Percentiles rank a stretch among this genome's conserved stretches.
Evolutionary conservation across 2,888 invertebrate species (phyloP).

Genomic region (Plebejus anna): DNA sequence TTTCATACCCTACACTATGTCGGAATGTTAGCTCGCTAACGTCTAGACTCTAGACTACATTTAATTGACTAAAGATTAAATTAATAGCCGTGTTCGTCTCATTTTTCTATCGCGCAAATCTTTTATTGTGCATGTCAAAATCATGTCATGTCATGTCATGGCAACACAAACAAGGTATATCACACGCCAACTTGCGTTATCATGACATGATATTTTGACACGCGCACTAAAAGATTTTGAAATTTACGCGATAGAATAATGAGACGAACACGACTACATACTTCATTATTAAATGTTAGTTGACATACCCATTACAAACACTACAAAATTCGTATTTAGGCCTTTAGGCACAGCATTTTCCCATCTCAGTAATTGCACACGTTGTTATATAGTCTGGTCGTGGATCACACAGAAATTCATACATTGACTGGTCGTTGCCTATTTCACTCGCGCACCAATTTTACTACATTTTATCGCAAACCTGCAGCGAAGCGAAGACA

Average conservation of each 20-base stretch:
- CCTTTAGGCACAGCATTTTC: background rate
- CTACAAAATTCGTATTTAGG: slow-evolving; percentile 18
- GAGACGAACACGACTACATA: background rate
- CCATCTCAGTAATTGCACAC: background rate
- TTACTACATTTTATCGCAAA: too few species aligned
- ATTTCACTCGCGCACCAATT: background rate
- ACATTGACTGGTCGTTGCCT: background rate
- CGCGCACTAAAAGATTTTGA: too few species aligned
- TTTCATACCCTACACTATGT: background rate
- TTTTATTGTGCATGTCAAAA: too few species aligned
- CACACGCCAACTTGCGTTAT: too few species aligned
- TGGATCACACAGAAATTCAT: background rate
- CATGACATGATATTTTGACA: too few species aligned
- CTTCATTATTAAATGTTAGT: background rate
- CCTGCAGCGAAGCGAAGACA: too few species aligned
- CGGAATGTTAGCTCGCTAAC: slow-evolving; percentile 6
- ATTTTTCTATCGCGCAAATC: background rate
- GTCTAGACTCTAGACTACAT: slow-evolving; percentile 1
- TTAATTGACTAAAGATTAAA: slow-evolving; percentile 11
- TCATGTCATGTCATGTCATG: too few species aligned
- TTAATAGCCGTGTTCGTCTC: background rate
- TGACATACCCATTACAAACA: background rate
- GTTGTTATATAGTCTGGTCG: background rate
- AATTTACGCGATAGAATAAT: too few species aligned
- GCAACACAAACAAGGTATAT: too few species aligned